phyloP scores from a whole-genome alignment of 2,888 invertebrate species.

The Pemphredon lugubris region DNA sequence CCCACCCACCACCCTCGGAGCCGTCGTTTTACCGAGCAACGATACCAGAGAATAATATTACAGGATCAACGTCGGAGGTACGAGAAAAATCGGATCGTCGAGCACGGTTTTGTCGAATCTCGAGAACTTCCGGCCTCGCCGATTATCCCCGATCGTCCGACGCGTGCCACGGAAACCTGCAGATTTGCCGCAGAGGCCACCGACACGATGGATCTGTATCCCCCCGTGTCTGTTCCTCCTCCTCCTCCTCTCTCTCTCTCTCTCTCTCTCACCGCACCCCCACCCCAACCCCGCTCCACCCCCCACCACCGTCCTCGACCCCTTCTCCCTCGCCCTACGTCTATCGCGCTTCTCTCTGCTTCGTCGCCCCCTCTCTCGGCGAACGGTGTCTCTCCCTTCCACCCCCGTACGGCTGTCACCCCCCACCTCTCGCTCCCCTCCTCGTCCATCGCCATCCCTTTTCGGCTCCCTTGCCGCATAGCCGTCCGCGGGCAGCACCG shows the following conservation, averaged over 20 bases:
- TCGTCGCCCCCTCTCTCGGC: constrained; percentile 40
- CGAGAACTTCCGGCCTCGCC: constrained; percentile 10
- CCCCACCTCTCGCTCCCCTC: constrained; percentile 17
- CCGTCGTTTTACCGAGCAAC: too few species aligned
- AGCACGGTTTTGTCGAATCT: too few species aligned
- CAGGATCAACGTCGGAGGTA: background rate
- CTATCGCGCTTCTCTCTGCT: background rate
- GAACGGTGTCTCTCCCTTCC: constrained; percentile 10
- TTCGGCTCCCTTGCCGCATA: constrained; percentile 67
- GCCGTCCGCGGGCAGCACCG: constrained; percentile 75
- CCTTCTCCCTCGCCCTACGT: background rate
- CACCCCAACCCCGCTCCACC: background rate
- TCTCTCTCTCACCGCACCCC: constrained; percentile 14
- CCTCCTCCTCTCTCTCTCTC: constrained; percentile 38
- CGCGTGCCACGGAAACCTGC: constrained; percentile 65
- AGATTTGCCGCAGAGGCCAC: constrained; percentile 76
- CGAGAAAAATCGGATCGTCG: background rate
- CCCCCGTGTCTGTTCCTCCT: constrained; percentile 60
- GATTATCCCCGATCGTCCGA: constrained; percentile 31
- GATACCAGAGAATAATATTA: background rate
- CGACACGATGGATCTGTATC: constrained; percentile 65
- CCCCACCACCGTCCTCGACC: too few species aligned
- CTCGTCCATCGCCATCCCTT: constrained; percentile 59
- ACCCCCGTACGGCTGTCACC: background rate
- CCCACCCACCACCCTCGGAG: too few species aligned